Base-by-base conservation (phyloP, 2,888 invertebrate species). In the Iselma pallidipennis region DNA sequence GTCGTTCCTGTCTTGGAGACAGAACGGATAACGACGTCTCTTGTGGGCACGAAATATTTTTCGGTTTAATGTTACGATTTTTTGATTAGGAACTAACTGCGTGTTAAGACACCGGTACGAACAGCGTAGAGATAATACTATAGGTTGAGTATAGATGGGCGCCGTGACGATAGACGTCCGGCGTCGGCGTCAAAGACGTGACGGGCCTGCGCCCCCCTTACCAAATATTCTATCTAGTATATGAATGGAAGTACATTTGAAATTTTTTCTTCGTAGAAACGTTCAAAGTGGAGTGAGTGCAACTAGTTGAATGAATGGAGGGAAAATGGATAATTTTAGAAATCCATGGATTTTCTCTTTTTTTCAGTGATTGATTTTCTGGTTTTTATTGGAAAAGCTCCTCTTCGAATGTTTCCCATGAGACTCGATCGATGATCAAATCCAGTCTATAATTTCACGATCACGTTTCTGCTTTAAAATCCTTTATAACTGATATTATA, bases 401-500 rank as follows among this genome's bases (percentile, higher is more conserved):
- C 7, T 12, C 12, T 33, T 33, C 4, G 10, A 45, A 45, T 45
- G 21, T 21, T 45, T 45, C 45, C 45, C 45, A 21, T 45, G 45
- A 21, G 45, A 45, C 21, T 45, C 10, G 5, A 45, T 2, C 10
- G 21, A 29, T 16, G 12, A 16, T 51, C n/a, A 29, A 31, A 51
- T 29, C 21, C 51, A 14, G n/a, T 51, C 28, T 51, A 31, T 31
- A 51, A 51, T 51, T 51, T 51, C 51, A 31, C 9, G 31, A 51
- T 51, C 51, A 51, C 26, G 51, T 31, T 31, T 51, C 51, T 51
- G n/a, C 19, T 51, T 29, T 21, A 45, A 51, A 51, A 51, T 51
- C 51, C 51, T 29, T 21, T 29, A 51, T 29, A 51, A 51, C 51
- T 31, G 51, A 51, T 51, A 51, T 51, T 51, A 51, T 51, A 31